These are phyloP conservation scores for Odobenus rosmarus DNA, from an alignment of 2,113 vertebrate genomes.

Conservation along the genomic window DNA sequence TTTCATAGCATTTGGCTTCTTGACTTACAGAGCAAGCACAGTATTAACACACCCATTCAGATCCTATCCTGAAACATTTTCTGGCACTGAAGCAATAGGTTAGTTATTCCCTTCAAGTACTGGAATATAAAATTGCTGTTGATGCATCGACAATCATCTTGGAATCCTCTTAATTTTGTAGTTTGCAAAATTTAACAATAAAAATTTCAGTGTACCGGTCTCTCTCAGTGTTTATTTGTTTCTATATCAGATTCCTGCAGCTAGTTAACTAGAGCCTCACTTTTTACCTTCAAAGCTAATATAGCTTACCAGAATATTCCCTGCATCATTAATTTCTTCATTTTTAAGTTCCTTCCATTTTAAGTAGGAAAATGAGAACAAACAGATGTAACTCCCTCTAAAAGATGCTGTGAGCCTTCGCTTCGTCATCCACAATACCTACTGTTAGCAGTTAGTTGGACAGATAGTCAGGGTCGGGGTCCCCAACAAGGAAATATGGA, in stretches of 20 bases:
- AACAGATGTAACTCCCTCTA: not conserved
- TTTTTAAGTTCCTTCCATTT: not conserved
- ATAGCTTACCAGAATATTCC: not conserved
- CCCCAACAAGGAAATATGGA: not conserved
- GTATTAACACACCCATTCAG: rapidly evolving
- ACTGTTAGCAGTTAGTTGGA: not conserved
- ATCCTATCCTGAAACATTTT: rapidly evolving
- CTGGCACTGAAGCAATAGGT: rapidly evolving
- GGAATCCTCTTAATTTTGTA: not conserved
- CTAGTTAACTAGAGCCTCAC: not conserved
- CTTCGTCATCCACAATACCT: no score
- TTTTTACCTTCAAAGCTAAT: not conserved
- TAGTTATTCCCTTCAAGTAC: not conserved
- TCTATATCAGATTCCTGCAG: not conserved
- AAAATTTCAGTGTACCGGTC: not conserved
- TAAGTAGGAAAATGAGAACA: not conserved
- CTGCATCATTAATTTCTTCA: not conserved
- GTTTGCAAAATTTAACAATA: not conserved
- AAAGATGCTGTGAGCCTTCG: not conserved
- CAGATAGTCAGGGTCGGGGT: not conserved
- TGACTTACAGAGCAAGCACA: rapidly evolving
- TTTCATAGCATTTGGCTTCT: rapidly evolving
- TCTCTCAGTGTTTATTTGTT: not conserved
- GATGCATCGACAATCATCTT: rapidly evolving
- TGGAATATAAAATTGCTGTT: not conserved